Percentiles rank a stretch among this genome's conserved stretches.
Conservation (phyloP, 92 coral and sea anemone genomes). For the Parazoanthus atlanticus region DNA sequence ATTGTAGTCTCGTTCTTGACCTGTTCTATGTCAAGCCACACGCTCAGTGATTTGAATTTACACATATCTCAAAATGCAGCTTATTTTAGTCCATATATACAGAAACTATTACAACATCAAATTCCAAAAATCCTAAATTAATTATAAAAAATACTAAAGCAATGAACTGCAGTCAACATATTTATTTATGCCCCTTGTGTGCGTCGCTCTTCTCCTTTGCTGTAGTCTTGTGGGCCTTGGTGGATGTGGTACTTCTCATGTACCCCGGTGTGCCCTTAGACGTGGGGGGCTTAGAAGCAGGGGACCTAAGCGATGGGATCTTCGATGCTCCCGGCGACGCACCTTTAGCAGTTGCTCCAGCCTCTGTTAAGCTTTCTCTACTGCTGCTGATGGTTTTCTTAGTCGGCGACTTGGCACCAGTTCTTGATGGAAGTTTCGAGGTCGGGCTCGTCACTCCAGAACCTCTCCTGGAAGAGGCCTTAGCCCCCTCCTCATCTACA, state of each 20-base stretch:
- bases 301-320: constrained; percentile 31
- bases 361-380: constrained; percentile 34
- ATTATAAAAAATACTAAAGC: background rate
- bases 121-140: constrained; percentile 29
- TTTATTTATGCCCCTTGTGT: constrained; percentile 10
- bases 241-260: constrained; percentile 28
- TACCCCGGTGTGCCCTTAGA: constrained; percentile 36
- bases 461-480: constrained; percentile 40
- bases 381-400: constrained; percentile 40
- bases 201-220: constrained; percentile 34
- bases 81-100: background rate
- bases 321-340: constrained; percentile 29
- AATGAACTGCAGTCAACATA: background rate
- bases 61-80: background rate
- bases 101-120: background rate
- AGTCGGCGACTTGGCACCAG: constrained; percentile 28
- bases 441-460: constrained; percentile 39
- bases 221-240: constrained; percentile 15
- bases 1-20: background rate
- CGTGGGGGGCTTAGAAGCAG: constrained; percentile 16
- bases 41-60: background rate
- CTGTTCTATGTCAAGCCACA: background rate
- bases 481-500: constrained; percentile 13
- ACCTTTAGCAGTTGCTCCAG: constrained; percentile 1
- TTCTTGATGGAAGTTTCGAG: constrained; percentile 29